Percentiles rank a stretch among this genome's conserved stretches.
phyloP scores from a whole-genome alignment of 2,888 invertebrate species.

The Lycaena phlaeas region DNA sequence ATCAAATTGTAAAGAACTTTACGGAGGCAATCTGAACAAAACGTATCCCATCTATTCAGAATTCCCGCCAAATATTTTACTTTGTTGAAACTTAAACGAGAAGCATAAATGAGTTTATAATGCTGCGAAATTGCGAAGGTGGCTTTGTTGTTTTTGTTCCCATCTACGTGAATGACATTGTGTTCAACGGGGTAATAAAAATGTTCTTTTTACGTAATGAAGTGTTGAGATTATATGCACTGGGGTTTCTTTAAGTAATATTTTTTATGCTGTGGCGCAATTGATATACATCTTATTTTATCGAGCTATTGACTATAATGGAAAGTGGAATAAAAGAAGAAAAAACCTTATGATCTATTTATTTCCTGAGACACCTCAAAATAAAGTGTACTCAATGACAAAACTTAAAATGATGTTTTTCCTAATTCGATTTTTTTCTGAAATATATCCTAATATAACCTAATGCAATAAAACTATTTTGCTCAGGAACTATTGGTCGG shows the following conservation, averaged over 20 bases:
- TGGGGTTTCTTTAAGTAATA: background rate
- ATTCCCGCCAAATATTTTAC: conserved; percentile 36
- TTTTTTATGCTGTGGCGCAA: no score
- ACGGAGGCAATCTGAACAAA: conserved; percentile 19
- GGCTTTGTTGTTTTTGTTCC: conserved; percentile 17
- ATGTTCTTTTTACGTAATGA: conserved; percentile 9
- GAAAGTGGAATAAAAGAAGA: no score
- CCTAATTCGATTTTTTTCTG: no score
- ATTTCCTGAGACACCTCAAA: no score
- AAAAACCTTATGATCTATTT: no score
- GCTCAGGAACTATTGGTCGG: no score
- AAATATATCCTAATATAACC: no score
- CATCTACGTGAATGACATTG: conserved; percentile 16
- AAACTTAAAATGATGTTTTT: no score
- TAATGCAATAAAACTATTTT: no score
- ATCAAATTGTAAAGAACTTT: conserved; percentile 19
- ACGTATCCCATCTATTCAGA: conserved; percentile 28
- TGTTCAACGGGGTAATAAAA: conserved; percentile 12
- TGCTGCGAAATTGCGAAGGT: conserved; percentile 37
- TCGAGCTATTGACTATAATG: no score
- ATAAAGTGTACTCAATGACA: no score
- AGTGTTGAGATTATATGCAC: background rate
- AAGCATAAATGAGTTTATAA: conserved; percentile 44
- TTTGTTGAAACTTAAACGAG: conserved; percentile 27
- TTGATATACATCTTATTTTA: no score